Base-by-base conservation (phyloP, 1,140 invertebrate genomes). In the Macrosteles quadrilineatus region DNA sequence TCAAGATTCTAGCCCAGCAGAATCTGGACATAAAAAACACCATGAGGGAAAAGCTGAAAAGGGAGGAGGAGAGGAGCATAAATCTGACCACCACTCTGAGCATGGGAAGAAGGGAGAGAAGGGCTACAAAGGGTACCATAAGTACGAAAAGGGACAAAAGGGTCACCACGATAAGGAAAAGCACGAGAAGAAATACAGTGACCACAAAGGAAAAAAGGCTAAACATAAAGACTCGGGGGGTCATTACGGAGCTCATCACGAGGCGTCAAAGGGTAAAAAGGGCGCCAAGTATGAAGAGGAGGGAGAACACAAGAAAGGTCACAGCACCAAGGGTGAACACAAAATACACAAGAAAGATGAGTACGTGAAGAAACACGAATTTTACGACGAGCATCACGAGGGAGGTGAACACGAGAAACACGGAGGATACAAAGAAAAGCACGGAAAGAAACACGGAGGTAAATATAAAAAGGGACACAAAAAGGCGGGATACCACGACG, bases 261-360 rank as follows among this genome's bases (percentile, higher is more conserved):
- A 75, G 0, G 80, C 75, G 0, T 78, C 80, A 17, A 77, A 80
- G 14, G 78, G 77, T 0, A 77, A 81, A n/a, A 83, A 84, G 31
- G 72, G 67, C 0, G 81, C 76, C 1, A 76, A 83, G 63, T 83
- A 83, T 71, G 84, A 84, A 31, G 88, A 90, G 74, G 83, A 86
- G 0, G 88, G 87, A 0, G 85, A 88, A 73, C 87, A 90, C 70
- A 85, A 86, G 14, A 89, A 90, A 77, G 88, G 88, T 0, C 87
- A 90, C 77, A 88, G 85, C 75, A 90, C 88, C 0, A 89, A 90
- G 77, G 89, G 89, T 6, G 86, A 87, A 73, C 89, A 90, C 73
- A 88, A 87, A 73, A 85, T 90, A 30, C 87, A 88, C 75, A 90
- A 90, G 75, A 90, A 89, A 76, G 87, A 91, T 70, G 88, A 90